Percentiles rank a stretch among this genome's conserved stretches.
phyloP scores from a whole-genome alignment of 2,113 vertebrate species.

The Petroica traversi region DNA sequence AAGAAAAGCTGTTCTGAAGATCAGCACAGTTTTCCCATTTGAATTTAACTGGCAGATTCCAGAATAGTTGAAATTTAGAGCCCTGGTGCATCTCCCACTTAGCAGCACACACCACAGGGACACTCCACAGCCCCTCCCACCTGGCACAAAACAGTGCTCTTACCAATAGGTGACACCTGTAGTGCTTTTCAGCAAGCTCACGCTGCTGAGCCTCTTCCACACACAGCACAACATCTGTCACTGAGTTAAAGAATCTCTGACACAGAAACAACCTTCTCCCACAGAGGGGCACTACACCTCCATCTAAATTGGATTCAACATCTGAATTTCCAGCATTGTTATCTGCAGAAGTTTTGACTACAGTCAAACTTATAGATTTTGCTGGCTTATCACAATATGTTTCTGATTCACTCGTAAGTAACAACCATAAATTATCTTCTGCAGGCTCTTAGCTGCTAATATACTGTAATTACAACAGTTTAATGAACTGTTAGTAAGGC shows the following conservation, averaged over 20 bases:
- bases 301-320: background rate
- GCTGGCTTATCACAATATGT: background rate
- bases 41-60: background rate
- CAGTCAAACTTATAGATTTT: background rate
- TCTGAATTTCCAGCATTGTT: background rate
- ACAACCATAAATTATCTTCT: background rate
- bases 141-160: background rate
- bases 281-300: background rate
- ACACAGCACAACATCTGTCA: constrained; percentile 74
- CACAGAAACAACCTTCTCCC: background rate
- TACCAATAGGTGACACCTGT: constrained; percentile 77
- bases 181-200: constrained; percentile 71
- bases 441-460: background rate
- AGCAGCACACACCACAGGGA: background rate
- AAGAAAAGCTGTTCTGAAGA: background rate
- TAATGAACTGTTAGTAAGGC: background rate
- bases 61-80: background rate
- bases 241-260: constrained; percentile 61
- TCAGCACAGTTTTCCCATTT: background rate
- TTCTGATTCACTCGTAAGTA: background rate
- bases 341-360: background rate
- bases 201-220: constrained; percentile 52
- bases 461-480: background rate
- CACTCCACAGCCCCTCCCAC: background rate
- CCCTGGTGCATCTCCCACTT: background rate